Percentiles rank a stretch among this genome's conserved stretches.
phyloP scores from a whole-genome alignment of 2,113 vertebrate species.

The Leucoraja erinaceus region DNA sequence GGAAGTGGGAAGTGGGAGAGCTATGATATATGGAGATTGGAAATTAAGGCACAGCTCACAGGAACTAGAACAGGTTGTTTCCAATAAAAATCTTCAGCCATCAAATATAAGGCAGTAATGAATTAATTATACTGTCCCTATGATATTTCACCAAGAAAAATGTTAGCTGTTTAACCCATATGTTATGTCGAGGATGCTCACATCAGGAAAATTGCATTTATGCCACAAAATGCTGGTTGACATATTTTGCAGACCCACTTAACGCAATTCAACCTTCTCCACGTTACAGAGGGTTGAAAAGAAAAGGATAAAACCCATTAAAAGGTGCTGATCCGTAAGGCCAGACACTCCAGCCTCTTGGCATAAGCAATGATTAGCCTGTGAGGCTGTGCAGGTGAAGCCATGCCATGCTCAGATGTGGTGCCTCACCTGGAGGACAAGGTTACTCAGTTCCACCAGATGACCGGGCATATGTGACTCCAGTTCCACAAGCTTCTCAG shows the following conservation, averaged over 20 bases:
- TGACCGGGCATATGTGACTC: background rate
- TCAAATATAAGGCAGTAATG: conserved; percentile 42
- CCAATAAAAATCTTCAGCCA: conserved; percentile 44
- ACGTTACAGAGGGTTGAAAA: conserved; percentile 16
- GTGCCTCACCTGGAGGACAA: background rate
- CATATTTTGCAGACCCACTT: conserved; percentile 29
- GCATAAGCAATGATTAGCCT: background rate
- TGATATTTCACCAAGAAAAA: conserved; percentile 46
- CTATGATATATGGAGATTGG: conserved; percentile 40
- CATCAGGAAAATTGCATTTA: conserved; percentile 44
- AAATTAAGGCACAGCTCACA: background rate
- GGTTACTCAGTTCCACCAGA: background rate
- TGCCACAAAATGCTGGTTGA: conserved; percentile 4
- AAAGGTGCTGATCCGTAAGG: background rate
- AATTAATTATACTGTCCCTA: conserved; percentile 50
- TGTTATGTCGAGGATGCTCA: conserved; percentile 43
- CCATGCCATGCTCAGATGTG: background rate
- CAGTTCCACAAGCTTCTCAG: too few relatives aligned
- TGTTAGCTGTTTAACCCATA: conserved; percentile 45
- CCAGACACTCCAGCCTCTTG: background rate
- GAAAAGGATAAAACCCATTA: background rate
- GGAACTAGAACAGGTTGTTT: conserved; percentile 40
- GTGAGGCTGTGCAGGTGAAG: background rate
- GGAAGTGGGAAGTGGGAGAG: conserved; percentile 43
- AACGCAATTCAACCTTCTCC: conserved; percentile 36